Evolutionary conservation across 2,113 vertebrate genomes (phyloP).

Genomic region (Phylloscopus whistleri): DNA sequence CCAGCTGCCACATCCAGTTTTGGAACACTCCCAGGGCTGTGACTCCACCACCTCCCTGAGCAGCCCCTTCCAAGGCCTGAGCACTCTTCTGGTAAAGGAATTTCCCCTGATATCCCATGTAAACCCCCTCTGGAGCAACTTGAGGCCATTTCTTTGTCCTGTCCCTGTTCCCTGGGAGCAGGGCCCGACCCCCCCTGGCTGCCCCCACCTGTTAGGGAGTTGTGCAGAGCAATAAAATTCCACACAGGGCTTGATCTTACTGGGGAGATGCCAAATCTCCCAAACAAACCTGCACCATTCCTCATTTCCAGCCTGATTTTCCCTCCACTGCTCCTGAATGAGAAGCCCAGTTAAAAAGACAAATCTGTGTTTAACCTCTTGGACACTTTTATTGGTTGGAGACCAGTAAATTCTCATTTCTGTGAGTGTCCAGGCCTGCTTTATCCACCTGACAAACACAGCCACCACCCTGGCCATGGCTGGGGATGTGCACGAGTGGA

Average conservation of each 20-base stretch:
- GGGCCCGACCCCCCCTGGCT: rapidly evolving
- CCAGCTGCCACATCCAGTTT: neutral
- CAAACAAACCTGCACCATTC: rapidly evolving
- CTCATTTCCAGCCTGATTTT: neutral
- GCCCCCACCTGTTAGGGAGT: neutral
- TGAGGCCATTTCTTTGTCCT: neutral
- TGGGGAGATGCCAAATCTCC: neutral
- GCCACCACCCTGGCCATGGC: neutral
- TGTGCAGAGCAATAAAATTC: neutral
- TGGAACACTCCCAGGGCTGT: neutral
- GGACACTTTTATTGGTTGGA: neutral
- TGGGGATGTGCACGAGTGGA: rapidly evolving
- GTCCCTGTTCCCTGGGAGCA: neutral
- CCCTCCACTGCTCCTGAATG: neutral
- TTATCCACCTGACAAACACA: neutral
- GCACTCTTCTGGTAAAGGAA: neutral
- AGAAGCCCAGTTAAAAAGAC: neutral
- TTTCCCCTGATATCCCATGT: neutral
- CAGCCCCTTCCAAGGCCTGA: neutral
- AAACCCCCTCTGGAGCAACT: neutral
- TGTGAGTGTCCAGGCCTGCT: neutral
- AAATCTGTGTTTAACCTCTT: neutral
- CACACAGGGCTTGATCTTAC: rapidly evolving
- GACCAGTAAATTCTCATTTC: neutral
- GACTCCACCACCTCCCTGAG: neutral